Conservation (phyloP, 1,140 invertebrate species). For the Dendrolimus kikuchii region DNA sequence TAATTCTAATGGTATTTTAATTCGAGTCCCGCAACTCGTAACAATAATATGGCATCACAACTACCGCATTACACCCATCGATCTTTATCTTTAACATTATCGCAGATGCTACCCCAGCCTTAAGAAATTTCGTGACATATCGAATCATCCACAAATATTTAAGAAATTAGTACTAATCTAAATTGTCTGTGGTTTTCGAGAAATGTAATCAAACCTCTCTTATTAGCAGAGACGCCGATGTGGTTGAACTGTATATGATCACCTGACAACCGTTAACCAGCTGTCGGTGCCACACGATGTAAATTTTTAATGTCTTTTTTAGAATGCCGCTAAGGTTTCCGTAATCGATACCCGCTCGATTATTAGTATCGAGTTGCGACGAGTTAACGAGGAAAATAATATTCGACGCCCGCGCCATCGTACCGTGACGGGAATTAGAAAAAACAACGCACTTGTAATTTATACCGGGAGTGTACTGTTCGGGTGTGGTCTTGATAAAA, state of each 20-base stretch:
- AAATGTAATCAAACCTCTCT: no score
- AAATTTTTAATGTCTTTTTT: constrained; percentile 31
- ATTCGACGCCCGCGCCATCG: constrained; percentile 50
- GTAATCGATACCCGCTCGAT: constrained; percentile 52
- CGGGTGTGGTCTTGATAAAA: neutral
- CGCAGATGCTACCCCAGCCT: no score
- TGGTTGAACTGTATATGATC: neutral
- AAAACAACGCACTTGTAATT: constrained; percentile 33
- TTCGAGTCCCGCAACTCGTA: no score
- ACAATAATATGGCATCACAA: no score
- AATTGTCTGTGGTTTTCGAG: no score
- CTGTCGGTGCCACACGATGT: constrained; percentile 29
- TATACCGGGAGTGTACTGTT: constrained; percentile 17
- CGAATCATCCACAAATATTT: no score
- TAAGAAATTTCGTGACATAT: no score
- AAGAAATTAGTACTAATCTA: no score
- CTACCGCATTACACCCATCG: no score
- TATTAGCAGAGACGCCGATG: neutral
- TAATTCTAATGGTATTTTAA: no score
- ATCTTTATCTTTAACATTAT: no score
- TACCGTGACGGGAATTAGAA: constrained; percentile 43
- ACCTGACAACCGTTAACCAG: constrained; percentile 14
- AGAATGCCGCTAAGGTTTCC: constrained; percentile 48
- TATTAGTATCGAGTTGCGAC: constrained; percentile 54
- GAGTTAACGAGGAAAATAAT: constrained; percentile 57